A percentile compares a stretch with the other conserved stretches of the same genome.
These are phyloP conservation scores for Schlechtendalia chinensis DNA, from an alignment of 1,140 invertebrate species.

Conservation along the genomic window DNA sequence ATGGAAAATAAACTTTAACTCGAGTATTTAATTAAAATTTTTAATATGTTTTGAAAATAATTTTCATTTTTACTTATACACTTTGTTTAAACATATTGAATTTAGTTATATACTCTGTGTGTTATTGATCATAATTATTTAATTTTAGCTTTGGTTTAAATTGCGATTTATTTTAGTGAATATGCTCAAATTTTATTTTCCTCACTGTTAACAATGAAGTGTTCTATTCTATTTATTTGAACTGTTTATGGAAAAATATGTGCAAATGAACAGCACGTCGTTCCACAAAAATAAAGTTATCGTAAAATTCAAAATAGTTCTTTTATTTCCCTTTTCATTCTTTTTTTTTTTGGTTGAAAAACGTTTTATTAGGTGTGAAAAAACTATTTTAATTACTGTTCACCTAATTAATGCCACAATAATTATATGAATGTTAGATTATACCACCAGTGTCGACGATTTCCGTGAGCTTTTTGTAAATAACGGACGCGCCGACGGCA, in stretches of 20 bases:
- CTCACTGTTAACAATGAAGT: background rate
- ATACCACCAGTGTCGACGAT: no score
- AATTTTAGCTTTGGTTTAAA: no score
- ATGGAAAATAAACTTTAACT: no score
- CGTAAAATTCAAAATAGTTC: conserved; percentile 12
- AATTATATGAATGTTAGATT: background rate
- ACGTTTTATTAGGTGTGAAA: conserved; percentile 39
- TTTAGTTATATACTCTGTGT: no score
- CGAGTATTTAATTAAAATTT: no score
- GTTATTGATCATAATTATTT: no score
- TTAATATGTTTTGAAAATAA: no score
- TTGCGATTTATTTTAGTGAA: no score
- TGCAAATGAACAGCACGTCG: background rate
- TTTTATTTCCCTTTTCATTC: background rate
- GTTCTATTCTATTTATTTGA: conserved; percentile 1
- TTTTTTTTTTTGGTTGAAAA: background rate
- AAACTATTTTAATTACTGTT: conserved; percentile 22
- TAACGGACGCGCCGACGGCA: background rate
- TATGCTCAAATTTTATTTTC: no score
- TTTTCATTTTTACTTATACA: no score
- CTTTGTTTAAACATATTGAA: no score
- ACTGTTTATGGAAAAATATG: background rate
- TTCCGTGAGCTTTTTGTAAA: background rate
- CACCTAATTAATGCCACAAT: conserved; percentile 26
- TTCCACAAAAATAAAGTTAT: background rate